These are phyloP conservation scores for Lithobates pipiens DNA, from an alignment of 2,797 vertebrate genomes.

Conservation along the genomic window DNA sequence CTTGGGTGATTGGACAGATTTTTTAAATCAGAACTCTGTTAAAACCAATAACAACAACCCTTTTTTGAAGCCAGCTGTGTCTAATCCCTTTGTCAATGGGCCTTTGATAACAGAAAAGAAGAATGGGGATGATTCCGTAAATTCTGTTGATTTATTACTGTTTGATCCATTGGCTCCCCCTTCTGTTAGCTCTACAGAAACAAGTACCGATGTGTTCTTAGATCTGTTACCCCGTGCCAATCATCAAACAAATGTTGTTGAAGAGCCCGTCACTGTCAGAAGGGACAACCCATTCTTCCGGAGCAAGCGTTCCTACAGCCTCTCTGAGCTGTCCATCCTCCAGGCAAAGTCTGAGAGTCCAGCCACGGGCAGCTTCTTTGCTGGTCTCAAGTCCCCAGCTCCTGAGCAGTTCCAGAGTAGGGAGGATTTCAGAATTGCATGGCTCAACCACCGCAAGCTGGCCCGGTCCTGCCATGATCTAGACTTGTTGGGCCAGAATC, in stretches of 20 bases:
- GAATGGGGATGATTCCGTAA: conserved; percentile 68
- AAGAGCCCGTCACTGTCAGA: conserved; percentile 69
- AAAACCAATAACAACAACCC: conserved; percentile 79
- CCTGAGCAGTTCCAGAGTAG: conserved; percentile 96
- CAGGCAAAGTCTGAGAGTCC: conserved; percentile 85
- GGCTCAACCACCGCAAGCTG: conserved; percentile 94
- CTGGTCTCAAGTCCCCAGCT: conserved; percentile 87
- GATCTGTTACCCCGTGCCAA: conserved; percentile 65
- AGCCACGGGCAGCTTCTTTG: conserved; percentile 81
- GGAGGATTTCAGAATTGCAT: conserved; percentile 93
- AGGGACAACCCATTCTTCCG: conserved; percentile 92
- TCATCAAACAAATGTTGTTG: conserved; percentile 67
- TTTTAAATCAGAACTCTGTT: conserved; percentile 69
- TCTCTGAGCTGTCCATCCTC: conserved; percentile 92
- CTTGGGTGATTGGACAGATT: conserved; percentile 84
- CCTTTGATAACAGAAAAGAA: conserved; percentile 69
- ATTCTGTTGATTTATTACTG: conserved; percentile 82
- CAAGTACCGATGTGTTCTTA: conserved; percentile 72
- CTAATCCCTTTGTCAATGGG: conserved; percentile 85
- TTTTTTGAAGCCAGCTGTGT: conserved; percentile 81
- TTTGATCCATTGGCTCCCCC: conserved; percentile 80
- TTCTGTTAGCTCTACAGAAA: conserved; percentile 64
- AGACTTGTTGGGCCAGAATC: conserved; percentile 91
- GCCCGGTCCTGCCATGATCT: conserved; percentile 95
- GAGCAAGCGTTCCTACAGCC: conserved; percentile 94